These are phyloP conservation scores for Pangasius krempfi DNA, from an alignment of 2,797 vertebrate genomes.

Conservation along the genomic window DNA sequence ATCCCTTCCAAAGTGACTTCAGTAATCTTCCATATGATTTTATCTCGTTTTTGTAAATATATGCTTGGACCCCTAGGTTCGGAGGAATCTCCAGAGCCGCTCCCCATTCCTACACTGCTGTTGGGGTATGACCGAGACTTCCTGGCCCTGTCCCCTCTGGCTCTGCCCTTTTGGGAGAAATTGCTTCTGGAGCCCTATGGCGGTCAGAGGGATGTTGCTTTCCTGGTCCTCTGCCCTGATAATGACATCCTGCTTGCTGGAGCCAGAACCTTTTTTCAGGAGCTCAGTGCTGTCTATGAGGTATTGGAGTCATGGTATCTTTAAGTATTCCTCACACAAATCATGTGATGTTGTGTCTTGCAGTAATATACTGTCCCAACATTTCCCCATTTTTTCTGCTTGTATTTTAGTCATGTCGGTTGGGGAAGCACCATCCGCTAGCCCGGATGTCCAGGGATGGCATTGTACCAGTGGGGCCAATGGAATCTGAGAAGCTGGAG, in stretches of 20 bases:
- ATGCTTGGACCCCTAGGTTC: slow-evolving; percentile 78
- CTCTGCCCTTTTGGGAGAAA: slow-evolving; percentile 97
- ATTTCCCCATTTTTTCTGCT: slow-evolving; percentile 12
- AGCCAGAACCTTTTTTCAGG: slow-evolving; percentile 92
- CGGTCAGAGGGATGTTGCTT: slow-evolving; percentile 91
- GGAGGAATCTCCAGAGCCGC: slow-evolving; percentile 94
- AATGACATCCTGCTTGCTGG: slow-evolving; percentile 89
- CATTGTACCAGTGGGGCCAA: slow-evolving; percentile 86
- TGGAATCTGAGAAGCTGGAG: slow-evolving; percentile 74
- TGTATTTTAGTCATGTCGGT: slow-evolving; percentile 84
- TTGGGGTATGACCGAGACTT: slow-evolving; percentile 93
- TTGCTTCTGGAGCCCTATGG: slow-evolving; percentile 92
- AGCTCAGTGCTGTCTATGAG: slow-evolving; percentile 97
- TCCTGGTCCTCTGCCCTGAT: slow-evolving; percentile 94
- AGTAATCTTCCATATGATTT: neutral
- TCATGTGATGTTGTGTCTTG: neutral
- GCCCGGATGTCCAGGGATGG: slow-evolving; percentile 91
- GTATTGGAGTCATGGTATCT: slow-evolving; percentile 64
- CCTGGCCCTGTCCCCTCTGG: slow-evolving; percentile 92
- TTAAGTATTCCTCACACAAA: neutral
- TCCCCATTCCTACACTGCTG: slow-evolving; percentile 91
- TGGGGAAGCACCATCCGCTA: slow-evolving; percentile 96
- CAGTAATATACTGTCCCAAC: neutral
- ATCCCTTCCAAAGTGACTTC: neutral
- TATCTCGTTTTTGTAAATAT: neutral